These are phyloP conservation scores for Lobophora halterata DNA, from an alignment of 2,888 invertebrate genomes.

Conservation along the genomic window DNA sequence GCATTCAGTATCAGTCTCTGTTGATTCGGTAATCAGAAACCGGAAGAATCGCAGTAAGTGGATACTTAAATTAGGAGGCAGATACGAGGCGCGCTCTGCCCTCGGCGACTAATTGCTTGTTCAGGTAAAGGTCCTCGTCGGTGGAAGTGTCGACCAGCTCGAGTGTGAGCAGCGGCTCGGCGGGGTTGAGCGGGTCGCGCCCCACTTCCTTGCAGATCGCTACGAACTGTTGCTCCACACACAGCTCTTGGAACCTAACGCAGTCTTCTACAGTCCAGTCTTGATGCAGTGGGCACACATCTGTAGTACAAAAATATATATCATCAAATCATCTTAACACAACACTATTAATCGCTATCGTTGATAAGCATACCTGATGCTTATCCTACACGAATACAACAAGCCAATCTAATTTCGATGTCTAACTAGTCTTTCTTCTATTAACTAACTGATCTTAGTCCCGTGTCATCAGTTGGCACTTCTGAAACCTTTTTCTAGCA, in stretches of 20 bases:
- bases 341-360: too few relatives aligned
- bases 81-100: slow-evolving; percentile 77
- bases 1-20: too few relatives aligned
- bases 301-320: slow-evolving; percentile 44
- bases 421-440: too few relatives aligned
- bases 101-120: slow-evolving; percentile 83
- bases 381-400: too few relatives aligned
- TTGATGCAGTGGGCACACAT: slow-evolving; percentile 76
- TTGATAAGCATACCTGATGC: too few relatives aligned
- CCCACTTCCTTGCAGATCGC: slow-evolving; percentile 83
- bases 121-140: slow-evolving; percentile 84
- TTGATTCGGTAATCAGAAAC: too few relatives aligned
- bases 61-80: slow-evolving; percentile 33
- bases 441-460: too few relatives aligned
- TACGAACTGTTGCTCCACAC: slow-evolving; percentile 85
- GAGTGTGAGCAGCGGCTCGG: slow-evolving; percentile 83
- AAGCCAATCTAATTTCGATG: too few relatives aligned
- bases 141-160: slow-evolving; percentile 87
- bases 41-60: too few relatives aligned
- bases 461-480: too few relatives aligned
- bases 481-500: too few relatives aligned
- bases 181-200: slow-evolving; percentile 81
- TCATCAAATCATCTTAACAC: too few relatives aligned
- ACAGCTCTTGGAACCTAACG: slow-evolving; percentile 85
- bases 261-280: slow-evolving; percentile 89